Conservation (phyloP, 2,797 vertebrate genomes). For the Crocodylus rhombifer region DNA sequence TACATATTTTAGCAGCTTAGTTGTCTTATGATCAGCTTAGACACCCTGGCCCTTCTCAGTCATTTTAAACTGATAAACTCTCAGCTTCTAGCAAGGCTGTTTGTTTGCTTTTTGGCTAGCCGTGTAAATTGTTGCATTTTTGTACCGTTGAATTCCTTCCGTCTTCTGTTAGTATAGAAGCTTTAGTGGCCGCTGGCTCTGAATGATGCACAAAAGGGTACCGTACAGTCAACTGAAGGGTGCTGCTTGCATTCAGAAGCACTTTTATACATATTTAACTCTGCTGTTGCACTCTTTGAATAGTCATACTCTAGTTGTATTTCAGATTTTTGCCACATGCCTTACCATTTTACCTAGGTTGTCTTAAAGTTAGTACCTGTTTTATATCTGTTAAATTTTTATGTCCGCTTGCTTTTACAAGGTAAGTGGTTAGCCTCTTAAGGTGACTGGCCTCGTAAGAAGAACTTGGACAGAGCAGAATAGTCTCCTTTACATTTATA, state of each 20-base stretch:
- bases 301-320: background rate
- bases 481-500: background rate
- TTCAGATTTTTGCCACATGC: background rate
- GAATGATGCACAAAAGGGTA: background rate
- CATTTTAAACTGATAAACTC: background rate
- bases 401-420: rapidly evolving
- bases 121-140: constrained; percentile 13
- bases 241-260: background rate
- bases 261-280: background rate
- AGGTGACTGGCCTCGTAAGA: rapidly evolving
- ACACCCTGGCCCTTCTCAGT: background rate
- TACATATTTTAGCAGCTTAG: background rate
- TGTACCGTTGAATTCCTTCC: background rate
- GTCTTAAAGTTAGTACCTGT: background rate
- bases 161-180: background rate
- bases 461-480: rapidly evolving
- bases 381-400: background rate
- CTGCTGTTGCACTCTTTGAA: background rate
- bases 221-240: background rate
- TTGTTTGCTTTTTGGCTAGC: constrained; percentile 9
- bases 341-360: background rate
- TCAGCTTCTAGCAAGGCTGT: background rate
- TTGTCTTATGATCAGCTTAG: background rate
- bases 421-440: rapidly evolving
- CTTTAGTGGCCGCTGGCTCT: background rate